phyloP scores from a whole-genome alignment of 2,888 invertebrate species.

The Clepsis dumicolana region DNA sequence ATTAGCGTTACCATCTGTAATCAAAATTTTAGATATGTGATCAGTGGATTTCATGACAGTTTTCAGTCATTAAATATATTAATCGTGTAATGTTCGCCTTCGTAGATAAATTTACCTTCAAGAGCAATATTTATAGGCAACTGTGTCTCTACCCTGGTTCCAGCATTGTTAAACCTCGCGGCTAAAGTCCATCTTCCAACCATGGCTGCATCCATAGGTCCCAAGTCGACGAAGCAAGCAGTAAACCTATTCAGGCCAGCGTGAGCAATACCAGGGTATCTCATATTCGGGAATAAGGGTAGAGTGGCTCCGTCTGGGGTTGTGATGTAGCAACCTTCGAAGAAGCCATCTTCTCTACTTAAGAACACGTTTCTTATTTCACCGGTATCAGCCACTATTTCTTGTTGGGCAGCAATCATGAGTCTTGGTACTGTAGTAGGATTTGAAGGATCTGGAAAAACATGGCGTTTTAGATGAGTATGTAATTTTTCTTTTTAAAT shows the following conservation, averaged over 20 bases:
- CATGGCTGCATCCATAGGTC: constrained; percentile 38
- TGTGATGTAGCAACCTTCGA: constrained; percentile 57
- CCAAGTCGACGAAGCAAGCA: constrained; percentile 32
- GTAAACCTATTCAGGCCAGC: constrained; percentile 26
- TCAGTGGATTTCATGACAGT: not conserved
- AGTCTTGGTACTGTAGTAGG: constrained; percentile 27
- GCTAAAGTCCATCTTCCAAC: constrained; percentile 35
- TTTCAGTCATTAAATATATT: not conserved
- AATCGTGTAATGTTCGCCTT: not conserved
- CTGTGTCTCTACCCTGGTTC: constrained; percentile 36
- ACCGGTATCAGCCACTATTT: constrained; percentile 56
- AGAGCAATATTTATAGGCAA: constrained; percentile 32
- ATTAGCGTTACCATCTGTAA: constrained; percentile 28
- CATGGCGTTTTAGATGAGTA: not conserved
- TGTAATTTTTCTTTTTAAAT: not conserved
- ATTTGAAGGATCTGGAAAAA: constrained; percentile 37
- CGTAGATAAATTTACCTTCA: constrained; percentile 30
- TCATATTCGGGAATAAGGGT: constrained; percentile 50
- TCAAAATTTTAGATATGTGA: not conserved
- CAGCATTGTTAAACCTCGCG: constrained; percentile 37
- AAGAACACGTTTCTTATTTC: constrained; percentile 54
- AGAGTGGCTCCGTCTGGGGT: constrained; percentile 58
- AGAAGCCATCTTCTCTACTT: constrained; percentile 39
- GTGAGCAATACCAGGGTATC: constrained; percentile 45
- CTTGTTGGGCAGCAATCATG: constrained; percentile 35